Conservation (phyloP, 2,888 invertebrate genomes). For the Drosophila subquinaria region DNA sequence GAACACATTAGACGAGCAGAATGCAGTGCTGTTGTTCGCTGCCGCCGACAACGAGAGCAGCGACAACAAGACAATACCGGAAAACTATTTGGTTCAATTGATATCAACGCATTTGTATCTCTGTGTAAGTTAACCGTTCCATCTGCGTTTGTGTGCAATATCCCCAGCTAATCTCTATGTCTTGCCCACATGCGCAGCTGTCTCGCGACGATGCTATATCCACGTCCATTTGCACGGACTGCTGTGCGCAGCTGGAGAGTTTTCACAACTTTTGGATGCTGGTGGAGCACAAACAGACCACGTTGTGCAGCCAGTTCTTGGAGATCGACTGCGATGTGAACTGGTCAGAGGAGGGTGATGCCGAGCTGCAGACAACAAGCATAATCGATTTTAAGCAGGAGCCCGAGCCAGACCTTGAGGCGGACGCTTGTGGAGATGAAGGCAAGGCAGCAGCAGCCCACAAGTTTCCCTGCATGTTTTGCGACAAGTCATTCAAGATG, state of each 20-base stretch:
- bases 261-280: slow-evolving; percentile 73
- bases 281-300: slow-evolving; percentile 71
- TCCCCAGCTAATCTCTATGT: background rate
- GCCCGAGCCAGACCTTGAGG: slow-evolving; percentile 48
- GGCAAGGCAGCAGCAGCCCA: slow-evolving; percentile 30
- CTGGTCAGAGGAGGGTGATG: slow-evolving; percentile 64
- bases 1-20: slow-evolving; percentile 66
- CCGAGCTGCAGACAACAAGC: slow-evolving; percentile 14
- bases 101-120: slow-evolving; percentile 79
- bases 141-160: background rate
- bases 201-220: slow-evolving; percentile 73
- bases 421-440: slow-evolving; percentile 27
- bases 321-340: slow-evolving; percentile 73
- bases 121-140: slow-evolving; percentile 62
- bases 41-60: slow-evolving; percentile 21
- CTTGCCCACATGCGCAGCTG: slow-evolving; percentile 39
- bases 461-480: slow-evolving; percentile 75
- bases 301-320: slow-evolving; percentile 67
- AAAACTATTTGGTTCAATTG: slow-evolving; percentile 74
- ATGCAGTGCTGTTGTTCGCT: slow-evolving; percentile 64
- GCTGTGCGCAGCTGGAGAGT: slow-evolving; percentile 66
- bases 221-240: slow-evolving; percentile 68
- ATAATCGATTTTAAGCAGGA: slow-evolving; percentile 40
- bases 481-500: slow-evolving; percentile 79
- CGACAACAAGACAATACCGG: slow-evolving; percentile 59